A percentile compares a stretch with the other conserved stretches of the same genome.
These are phyloP conservation scores for Molossus molossus DNA, from an alignment of 2,797 vertebrate species.

Conservation along the genomic window DNA sequence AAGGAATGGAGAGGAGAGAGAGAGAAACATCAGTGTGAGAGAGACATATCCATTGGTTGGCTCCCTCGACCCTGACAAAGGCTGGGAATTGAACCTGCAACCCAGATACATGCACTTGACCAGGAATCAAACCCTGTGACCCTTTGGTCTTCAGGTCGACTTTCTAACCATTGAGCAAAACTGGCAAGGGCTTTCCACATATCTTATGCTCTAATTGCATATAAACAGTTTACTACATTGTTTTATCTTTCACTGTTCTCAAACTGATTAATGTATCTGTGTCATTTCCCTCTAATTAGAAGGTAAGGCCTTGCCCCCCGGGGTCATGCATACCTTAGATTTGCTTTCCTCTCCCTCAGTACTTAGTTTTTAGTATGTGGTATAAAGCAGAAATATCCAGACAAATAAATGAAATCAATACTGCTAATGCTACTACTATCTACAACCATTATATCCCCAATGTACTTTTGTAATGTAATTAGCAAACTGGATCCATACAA, in stretches of 20 bases:
- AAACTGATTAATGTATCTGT: constrained; percentile 2
- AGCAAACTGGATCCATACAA: constrained; percentile 2
- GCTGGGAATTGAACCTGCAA: too few species aligned
- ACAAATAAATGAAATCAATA: constrained; percentile 36
- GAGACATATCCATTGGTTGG: too few species aligned
- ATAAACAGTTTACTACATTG: neutral
- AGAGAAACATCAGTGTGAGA: too few species aligned
- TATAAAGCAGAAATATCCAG: constrained; percentile 62
- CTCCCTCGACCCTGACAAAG: too few species aligned
- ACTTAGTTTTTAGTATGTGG: constrained; percentile 37
- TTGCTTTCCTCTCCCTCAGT: constrained; percentile 42
- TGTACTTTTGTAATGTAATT: neutral
- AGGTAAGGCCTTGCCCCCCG: neutral
- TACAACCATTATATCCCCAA: neutral
- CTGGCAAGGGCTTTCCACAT: neutral
- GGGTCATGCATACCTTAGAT: neutral
- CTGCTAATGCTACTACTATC: neutral
- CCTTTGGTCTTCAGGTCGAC: too few species aligned
- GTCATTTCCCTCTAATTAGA: constrained; percentile 28
- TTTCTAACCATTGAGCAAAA: too few species aligned
- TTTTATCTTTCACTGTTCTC: constrained; percentile 48
- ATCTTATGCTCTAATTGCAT: neutral
- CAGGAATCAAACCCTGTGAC: too few species aligned
- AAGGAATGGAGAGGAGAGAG: too few species aligned
- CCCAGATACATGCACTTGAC: too few species aligned